Conservation (phyloP, 1,140 invertebrate genomes). For the Drosophila kurseongensis region DNA sequence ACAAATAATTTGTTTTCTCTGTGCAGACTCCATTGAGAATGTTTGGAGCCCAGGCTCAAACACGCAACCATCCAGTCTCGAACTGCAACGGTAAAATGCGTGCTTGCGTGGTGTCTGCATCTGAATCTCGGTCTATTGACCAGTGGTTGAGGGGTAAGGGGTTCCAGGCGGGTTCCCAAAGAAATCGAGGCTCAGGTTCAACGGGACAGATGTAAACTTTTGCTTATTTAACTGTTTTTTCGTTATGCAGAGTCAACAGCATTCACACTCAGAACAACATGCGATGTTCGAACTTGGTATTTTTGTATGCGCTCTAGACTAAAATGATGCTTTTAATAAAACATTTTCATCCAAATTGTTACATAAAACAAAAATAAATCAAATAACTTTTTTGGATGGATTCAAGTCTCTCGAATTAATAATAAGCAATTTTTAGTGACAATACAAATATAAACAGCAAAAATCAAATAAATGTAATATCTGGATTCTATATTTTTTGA, state of each 20-base stretch:
- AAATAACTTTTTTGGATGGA: no score
- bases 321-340: no score
- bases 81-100: constrained; percentile 69
- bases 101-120: constrained; percentile 43
- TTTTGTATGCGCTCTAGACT: no score
- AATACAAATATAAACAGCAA: no score
- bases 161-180: constrained; percentile 15
- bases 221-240: constrained; percentile 70
- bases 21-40: constrained; percentile 29
- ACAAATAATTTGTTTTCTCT: not conserved
- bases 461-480: no score
- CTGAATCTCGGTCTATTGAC: not conserved
- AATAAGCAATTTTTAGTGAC: no score
- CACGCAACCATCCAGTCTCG: constrained; percentile 13
- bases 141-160: not conserved
- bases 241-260: constrained; percentile 12
- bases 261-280: constrained; percentile 39
- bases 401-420: no score
- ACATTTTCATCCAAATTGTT: no score
- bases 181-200: constrained; percentile 47
- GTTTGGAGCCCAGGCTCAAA: constrained; percentile 13
- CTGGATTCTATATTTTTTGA: no score
- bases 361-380: no score
- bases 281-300: no score
- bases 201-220: constrained; percentile 57